These are phyloP conservation scores for Margarornis squamiger DNA, from an alignment of 2,797 vertebrate genomes.

Conservation along the genomic window DNA sequence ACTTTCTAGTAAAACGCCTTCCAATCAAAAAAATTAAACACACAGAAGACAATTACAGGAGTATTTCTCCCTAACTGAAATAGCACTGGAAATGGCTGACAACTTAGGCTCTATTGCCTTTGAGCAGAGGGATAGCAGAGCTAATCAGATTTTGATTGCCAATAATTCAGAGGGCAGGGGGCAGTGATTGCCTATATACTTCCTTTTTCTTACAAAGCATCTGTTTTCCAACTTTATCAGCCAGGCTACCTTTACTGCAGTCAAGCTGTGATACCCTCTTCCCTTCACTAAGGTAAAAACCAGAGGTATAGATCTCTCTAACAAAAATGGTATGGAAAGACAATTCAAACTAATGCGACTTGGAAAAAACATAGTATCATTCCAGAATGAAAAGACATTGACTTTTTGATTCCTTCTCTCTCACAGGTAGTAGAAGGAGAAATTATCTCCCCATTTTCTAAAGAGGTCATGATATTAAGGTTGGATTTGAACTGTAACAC, in stretches of 20 bases:
- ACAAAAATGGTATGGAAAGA: not conserved
- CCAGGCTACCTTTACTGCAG: not conserved
- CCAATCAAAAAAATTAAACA: not conserved
- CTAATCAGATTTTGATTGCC: not conserved
- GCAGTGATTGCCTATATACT: not conserved
- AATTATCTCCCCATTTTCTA: not conserved
- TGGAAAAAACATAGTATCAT: not conserved
- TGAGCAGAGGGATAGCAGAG: not conserved
- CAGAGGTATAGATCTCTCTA: not conserved
- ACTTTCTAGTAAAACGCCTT: conserved; percentile 10
- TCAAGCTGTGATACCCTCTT: not conserved
- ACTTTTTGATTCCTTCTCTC: not conserved
- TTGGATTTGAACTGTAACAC: not conserved
- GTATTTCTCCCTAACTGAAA: not conserved
- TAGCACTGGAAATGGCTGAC: not conserved
- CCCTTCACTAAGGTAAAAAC: not conserved
- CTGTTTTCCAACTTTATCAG: not conserved
- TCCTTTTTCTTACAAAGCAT: not conserved
- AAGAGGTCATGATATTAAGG: not conserved
- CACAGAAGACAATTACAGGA: not conserved
- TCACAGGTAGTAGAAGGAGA: not conserved
- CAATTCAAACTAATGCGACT: not conserved
- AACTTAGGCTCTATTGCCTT: not conserved
- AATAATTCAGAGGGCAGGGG: not conserved
- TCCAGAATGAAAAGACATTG: not conserved